These are phyloP conservation scores for Imbricaverruca yamaguchii DNA, from an alignment of 2,888 invertebrate genomes.

Conservation along the genomic window DNA sequence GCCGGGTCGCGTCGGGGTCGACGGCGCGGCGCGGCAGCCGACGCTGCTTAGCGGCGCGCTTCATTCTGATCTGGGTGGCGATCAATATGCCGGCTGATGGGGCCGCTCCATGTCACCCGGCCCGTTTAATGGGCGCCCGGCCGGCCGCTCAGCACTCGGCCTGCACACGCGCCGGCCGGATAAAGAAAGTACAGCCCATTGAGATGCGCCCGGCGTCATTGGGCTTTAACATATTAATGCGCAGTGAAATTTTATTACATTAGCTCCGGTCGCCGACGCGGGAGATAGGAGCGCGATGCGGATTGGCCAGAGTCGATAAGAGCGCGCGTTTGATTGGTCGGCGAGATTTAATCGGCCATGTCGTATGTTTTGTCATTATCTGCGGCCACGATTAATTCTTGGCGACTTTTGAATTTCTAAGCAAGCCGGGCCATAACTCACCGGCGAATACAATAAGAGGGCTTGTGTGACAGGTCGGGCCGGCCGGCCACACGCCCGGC, in stretches of 20 bases:
- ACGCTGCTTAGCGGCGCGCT: neutral
- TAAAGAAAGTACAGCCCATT: conserved; percentile 2
- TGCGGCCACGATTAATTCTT: conserved; percentile 10
- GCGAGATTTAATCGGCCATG: conserved; percentile 12
- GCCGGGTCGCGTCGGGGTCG: too few relatives aligned
- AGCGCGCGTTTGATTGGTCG: neutral
- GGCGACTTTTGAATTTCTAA: conserved; percentile 19
- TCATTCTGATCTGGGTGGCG: neutral
- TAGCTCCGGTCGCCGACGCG: neutral
- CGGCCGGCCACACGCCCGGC: neutral
- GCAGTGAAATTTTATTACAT: conserved; percentile 3
- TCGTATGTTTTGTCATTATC: conserved; percentile 19
- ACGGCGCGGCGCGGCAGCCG: too few relatives aligned
- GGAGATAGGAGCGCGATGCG: neutral
- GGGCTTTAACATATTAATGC: conserved; percentile 3
- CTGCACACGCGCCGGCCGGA: neutral
- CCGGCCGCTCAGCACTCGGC: neutral
- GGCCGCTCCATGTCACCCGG: neutral
- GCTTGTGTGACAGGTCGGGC: neutral
- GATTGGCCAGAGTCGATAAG: neutral
- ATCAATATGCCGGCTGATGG: conserved; percentile 8
- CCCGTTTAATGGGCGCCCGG: conserved; percentile 2
- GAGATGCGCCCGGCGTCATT: conserved; percentile 7
- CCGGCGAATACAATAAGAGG: neutral
- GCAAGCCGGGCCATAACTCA: neutral